phyloP scores from a whole-genome alignment of 2,113 vertebrate genomes.

The Otocyon megalotis region DNA sequence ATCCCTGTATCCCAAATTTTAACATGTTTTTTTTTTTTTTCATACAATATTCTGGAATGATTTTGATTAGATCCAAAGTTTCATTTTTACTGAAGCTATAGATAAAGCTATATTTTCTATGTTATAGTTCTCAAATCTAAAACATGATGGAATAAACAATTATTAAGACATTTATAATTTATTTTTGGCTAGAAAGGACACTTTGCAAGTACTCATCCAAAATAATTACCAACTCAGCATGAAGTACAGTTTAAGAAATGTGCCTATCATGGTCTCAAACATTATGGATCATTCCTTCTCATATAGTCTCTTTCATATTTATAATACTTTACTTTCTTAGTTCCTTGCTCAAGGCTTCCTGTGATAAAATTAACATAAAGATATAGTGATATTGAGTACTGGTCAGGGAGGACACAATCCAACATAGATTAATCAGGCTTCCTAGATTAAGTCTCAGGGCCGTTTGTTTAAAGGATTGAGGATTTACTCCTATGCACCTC shows the following conservation, averaged over 20 bases:
- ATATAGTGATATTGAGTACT: neutral
- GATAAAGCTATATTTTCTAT: neutral
- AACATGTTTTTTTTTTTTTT: conserved; percentile 50
- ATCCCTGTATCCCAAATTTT: neutral
- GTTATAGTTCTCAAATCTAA: neutral
- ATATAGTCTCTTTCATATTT: conserved; percentile 12
- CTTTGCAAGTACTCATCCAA: neutral
- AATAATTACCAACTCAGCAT: neutral
- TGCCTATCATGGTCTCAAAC: neutral
- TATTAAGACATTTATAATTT: neutral
- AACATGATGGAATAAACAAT: neutral
- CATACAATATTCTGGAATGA: neutral
- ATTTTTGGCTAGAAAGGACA: neutral
- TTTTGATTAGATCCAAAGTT: neutral
- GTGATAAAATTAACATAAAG: neutral
- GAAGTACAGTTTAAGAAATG: neutral
- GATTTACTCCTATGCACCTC: neutral
- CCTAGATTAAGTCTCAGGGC: neutral
- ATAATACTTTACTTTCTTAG: neutral
- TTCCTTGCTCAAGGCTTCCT: neutral
- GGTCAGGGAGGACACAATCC: neutral
- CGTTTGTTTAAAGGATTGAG: neutral
- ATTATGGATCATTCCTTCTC: conserved; percentile 20
- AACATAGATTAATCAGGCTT: neutral
- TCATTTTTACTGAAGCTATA: neutral